Evolutionary conservation across 2,797 vertebrate genomes (phyloP), one percentile per base, ranked within the genome.

Genomic region (Acomys russatus): DNA sequence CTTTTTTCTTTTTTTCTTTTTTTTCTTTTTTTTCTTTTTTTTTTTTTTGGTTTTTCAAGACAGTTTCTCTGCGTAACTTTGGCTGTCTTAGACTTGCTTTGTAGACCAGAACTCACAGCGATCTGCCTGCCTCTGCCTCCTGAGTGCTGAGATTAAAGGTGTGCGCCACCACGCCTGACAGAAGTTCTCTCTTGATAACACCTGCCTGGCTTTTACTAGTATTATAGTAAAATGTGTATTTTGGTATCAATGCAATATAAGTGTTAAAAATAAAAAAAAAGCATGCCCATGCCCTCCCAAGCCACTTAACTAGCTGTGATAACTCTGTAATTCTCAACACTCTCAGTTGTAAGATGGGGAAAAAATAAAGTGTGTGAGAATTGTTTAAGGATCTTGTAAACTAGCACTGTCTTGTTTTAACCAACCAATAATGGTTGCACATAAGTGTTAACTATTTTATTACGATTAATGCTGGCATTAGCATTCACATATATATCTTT

Each of bases 301-400:
- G n/a, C n/a, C 44, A 17, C 30, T 92, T 77, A 33, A 33, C 10
- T 92, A 66, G 70, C 35, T 70, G 30, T 82, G 80, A 38, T 76
- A 68, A 49, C 9, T 78, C 56, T 78, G 49, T 71, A 15, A 25
- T 28, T 44, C 85, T 95, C 33, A 51, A 12, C 68, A 68, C 94
- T 91, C 91, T 85, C 63, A 38, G 74, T 74, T 64, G 25, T 68
- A 35, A 86, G 76, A 79, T 83, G 59, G 64, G 17, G 76, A 84
- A 84, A 66, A 84, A 49, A n/a, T 59, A 4, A 18, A 61, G 51
- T 28, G 35, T 59, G 68, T 49, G 25, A 78, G 28, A 28, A 4
- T 9, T 64, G 14, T 78, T 44, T 54, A 61, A 59, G n/a, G 33
- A 59, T 61, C 61, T 68, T 25, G 5, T 33, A 70, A 91, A 9